These are phyloP conservation scores for Lepidothrix coronata DNA, from an alignment of 2,113 vertebrate genomes.

Conservation along the genomic window DNA sequence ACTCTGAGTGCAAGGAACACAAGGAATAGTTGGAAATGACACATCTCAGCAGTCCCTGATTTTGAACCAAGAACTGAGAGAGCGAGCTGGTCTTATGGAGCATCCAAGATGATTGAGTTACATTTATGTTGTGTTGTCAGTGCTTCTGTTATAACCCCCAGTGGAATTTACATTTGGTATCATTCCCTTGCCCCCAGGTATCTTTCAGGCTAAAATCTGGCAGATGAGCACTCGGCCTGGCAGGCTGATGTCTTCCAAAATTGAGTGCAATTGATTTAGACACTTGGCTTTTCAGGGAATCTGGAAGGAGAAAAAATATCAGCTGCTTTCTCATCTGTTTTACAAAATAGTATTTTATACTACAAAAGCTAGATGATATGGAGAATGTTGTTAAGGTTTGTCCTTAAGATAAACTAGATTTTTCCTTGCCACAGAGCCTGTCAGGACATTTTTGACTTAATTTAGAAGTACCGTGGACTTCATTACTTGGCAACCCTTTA, in stretches of 20 bases:
- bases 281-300: background rate
- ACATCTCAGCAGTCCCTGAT: background rate
- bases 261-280: background rate
- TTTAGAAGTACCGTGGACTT: background rate
- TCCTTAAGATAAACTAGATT: background rate
- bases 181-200: background rate
- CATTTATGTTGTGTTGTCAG: background rate
- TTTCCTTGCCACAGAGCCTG: background rate
- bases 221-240: background rate
- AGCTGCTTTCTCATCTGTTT: background rate
- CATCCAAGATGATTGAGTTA: background rate
- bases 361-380: background rate
- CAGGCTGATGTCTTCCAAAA: background rate
- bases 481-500: background rate
- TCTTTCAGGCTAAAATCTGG: background rate
- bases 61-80: background rate
- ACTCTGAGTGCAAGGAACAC: background rate
- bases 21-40: background rate
- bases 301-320: background rate
- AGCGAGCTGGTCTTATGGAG: background rate
- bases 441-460: background rate
- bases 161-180: background rate
- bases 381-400: background rate
- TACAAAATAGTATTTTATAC: background rate
- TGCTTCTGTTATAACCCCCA: background rate